phyloP scores from a whole-genome alignment of 30 jellyfish, hydroid and myxozoan species.

The Turritopsis rubra region DNA sequence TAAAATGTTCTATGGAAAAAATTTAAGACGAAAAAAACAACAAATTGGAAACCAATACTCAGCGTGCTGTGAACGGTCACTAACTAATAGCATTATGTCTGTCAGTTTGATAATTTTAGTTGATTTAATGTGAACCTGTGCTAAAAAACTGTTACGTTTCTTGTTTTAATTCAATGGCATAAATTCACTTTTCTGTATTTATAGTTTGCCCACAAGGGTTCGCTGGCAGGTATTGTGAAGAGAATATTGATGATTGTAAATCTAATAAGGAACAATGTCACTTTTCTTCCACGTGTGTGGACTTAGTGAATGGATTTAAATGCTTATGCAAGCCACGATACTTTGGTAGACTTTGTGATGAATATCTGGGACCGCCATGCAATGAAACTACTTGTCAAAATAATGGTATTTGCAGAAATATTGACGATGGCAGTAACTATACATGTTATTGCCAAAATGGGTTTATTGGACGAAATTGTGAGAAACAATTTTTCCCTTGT shows the following conservation, averaged over 20 bases:
- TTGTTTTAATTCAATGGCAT: neutral
- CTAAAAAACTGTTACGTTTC: too few relatives aligned
- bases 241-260: conserved; percentile 9
- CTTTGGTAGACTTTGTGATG: conserved; percentile 59
- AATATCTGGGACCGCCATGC: conserved; percentile 52
- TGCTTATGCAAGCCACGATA: conserved; percentile 75
- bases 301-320: conserved; percentile 43
- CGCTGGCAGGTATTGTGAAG: conserved; percentile 52
- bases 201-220: conserved; percentile 42
- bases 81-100: too few relatives aligned
- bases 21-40: too few relatives aligned
- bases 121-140: too few relatives aligned
- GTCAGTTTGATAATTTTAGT: too few relatives aligned
- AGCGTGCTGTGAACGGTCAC: too few relatives aligned
- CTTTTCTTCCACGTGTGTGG: conserved; percentile 51
- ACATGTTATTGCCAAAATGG: conserved; percentile 56
- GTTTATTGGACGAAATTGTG: conserved; percentile 59
- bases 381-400: conserved; percentile 43
- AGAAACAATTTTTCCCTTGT: conserved; percentile 45
- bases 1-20: too few relatives aligned
- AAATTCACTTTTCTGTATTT: too few relatives aligned
- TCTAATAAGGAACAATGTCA: conserved; percentile 49
- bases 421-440: conserved; percentile 30
- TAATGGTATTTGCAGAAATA: conserved; percentile 52
- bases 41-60: too few relatives aligned